These are phyloP conservation scores for Meriones unguiculatus DNA, from an alignment of 2,113 vertebrate genomes.

Conservation along the genomic window DNA sequence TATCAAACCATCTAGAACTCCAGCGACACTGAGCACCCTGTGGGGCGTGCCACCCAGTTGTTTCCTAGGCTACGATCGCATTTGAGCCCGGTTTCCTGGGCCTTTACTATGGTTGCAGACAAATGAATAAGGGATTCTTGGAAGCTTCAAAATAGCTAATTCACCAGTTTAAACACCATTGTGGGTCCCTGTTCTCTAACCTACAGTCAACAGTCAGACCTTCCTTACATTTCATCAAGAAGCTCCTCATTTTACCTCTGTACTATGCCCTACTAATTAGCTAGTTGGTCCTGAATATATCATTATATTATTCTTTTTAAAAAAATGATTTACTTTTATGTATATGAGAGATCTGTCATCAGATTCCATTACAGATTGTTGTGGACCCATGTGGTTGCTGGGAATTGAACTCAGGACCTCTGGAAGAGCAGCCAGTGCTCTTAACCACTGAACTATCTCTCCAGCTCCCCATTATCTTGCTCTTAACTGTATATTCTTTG, in stretches of 20 bases:
- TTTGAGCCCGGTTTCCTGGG: not conserved
- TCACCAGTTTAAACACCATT: not conserved
- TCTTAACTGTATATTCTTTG: not conserved
- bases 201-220: not conserved
- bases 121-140: not conserved
- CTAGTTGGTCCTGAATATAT: not conserved
- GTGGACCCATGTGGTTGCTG: no score
- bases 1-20: not conserved
- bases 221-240: constrained; percentile 40
- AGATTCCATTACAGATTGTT: no score
- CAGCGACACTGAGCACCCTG: no score
- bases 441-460: no score
- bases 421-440: no score
- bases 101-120: not conserved
- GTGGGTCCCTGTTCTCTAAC: not conserved
- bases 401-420: no score
- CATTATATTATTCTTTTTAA: not conserved
- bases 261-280: not conserved
- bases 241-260: not conserved
- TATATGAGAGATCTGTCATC: no score
- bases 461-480: no score
- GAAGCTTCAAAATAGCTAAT: not conserved
- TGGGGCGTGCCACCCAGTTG: not conserved
- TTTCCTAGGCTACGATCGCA: not conserved
- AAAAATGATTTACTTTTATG: no score